phyloP scores from a whole-genome alignment of 2,113 vertebrate genomes.

The Ictidomys tridecemlineatus region DNA sequence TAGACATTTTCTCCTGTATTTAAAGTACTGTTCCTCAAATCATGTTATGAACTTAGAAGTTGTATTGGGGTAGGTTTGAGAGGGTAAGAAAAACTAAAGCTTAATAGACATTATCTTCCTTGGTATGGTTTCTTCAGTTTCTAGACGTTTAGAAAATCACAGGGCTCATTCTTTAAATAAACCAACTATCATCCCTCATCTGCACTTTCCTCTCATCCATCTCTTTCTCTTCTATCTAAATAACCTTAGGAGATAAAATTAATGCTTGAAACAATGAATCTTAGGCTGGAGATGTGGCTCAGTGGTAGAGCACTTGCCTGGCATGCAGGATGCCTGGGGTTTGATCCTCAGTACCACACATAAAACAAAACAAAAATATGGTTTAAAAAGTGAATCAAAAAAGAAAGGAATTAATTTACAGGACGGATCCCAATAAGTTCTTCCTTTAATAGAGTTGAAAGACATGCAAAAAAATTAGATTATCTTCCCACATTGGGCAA shows the following conservation, averaged over 20 bases:
- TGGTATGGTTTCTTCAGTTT: neutral
- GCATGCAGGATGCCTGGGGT: too few species aligned
- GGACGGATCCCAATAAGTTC: neutral
- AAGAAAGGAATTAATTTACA: neutral
- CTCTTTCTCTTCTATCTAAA: neutral
- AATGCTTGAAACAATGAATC: neutral
- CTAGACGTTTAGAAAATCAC: neutral
- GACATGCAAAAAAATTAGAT: neutral
- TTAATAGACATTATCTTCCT: neutral
- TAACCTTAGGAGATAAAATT: constrained; percentile 15
- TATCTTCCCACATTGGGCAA: neutral
- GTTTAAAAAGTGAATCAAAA: neutral
- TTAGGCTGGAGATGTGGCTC: too few species aligned
- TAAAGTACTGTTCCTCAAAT: constrained; percentile 37
- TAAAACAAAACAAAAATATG: too few species aligned
- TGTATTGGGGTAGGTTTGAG: neutral
- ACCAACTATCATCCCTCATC: neutral
- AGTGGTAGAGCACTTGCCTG: too few species aligned
- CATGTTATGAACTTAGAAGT: neutral
- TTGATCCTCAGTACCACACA: too few species aligned
- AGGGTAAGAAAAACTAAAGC: neutral
- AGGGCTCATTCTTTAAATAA: neutral
- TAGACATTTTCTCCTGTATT: neutral
- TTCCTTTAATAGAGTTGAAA: neutral
- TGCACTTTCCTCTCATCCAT: neutral